Evolutionary conservation across 1,140 invertebrate species (phyloP).

Genomic region (Artemia franciscana): DNA sequence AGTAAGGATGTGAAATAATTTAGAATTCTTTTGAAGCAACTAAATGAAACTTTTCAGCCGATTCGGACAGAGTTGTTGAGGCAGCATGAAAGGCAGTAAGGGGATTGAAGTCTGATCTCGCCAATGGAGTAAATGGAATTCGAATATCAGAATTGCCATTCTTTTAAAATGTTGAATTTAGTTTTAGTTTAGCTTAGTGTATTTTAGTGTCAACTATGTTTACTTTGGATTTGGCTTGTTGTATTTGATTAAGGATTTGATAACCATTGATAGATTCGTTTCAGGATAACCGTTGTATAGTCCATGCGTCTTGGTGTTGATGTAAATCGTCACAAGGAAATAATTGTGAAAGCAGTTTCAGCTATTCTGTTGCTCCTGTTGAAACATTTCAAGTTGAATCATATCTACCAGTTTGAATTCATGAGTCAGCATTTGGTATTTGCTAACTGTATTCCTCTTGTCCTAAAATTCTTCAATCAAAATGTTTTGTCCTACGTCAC

Average conservation of each 20-base stretch:
- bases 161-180: no score
- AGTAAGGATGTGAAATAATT: no score
- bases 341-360: slow-evolving; percentile 93
- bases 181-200: background rate
- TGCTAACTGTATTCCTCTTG: slow-evolving; percentile 94
- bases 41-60: no score
- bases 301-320: slow-evolving; percentile 91
- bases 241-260: background rate
- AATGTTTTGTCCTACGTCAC: slow-evolving; percentile 88
- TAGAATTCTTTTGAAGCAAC: no score
- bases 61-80: no score
- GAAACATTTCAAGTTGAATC: slow-evolving; percentile 98
- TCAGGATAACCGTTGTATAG: slow-evolving; percentile 74
- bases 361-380: slow-evolving; percentile 74
- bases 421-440: slow-evolving; percentile 97
- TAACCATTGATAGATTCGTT: slow-evolving; percentile 11
- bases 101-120: no score
- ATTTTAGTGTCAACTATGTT: background rate
- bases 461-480: slow-evolving; percentile 98
- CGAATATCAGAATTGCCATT: no score
- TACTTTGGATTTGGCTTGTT: background rate
- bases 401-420: slow-evolving; percentile 97
- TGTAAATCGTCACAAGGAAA: slow-evolving; percentile 94
- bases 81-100: no score
- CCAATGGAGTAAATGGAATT: no score